phyloP scores from a whole-genome alignment of 2,113 vertebrate species.

The Chloropsis cyanopogon region DNA sequence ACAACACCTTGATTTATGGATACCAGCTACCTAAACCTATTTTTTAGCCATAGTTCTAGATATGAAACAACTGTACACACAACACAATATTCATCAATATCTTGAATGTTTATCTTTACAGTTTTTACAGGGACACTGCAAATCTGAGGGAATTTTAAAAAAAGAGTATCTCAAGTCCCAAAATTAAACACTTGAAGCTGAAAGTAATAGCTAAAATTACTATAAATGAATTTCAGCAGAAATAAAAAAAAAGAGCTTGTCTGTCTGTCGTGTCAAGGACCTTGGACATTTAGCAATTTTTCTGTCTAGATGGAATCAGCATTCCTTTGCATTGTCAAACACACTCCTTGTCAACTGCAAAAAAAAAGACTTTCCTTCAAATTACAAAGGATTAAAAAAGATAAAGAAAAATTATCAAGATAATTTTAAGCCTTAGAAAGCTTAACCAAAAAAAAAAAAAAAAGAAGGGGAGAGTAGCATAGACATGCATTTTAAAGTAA shows the following conservation, averaged over 20 bases:
- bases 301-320: neutral
- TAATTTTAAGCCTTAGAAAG: neutral
- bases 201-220: neutral
- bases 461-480: neutral
- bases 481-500: neutral
- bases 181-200: neutral
- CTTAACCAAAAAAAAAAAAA: neutral
- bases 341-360: neutral
- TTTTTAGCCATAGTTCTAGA: neutral
- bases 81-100: neutral
- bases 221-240: neutral
- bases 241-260: fast-evolving
- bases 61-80: neutral
- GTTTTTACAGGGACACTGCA: neutral
- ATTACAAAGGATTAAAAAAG: neutral
- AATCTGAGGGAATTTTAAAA: neutral
- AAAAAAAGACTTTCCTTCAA: neutral
- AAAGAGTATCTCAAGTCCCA: neutral
- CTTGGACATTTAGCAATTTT: neutral
- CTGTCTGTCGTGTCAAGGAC: neutral
- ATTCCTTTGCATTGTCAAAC: neutral
- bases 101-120: neutral
- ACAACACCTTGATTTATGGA: neutral
- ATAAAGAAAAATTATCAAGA: neutral
- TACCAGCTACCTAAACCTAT: neutral